Base-by-base conservation (phyloP, 2,888 invertebrate genomes). In the Aplocera efformata region DNA sequence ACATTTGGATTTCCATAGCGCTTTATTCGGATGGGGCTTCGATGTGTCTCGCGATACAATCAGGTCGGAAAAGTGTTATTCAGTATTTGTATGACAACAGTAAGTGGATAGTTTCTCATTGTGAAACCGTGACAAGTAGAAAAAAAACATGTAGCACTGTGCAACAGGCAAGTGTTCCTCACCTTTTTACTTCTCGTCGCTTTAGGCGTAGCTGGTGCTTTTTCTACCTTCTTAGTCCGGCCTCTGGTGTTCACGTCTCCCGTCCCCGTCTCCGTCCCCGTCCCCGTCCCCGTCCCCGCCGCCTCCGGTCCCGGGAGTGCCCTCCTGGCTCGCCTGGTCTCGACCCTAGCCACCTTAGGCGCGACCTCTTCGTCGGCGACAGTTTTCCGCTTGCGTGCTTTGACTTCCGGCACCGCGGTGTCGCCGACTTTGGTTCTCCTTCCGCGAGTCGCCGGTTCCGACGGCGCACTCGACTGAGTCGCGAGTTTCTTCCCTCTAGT, bases 331-430 rank as follows among this genome's bases (percentile, higher is more conserved):
- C 58, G 56, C 10, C 39, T 33, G 3, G 56, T n/a, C 10, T 47
- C 36, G 11, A 50, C 48, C 17, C 54, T 50, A 9, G 55, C 43
- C 0, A 60, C 24, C 48, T 65, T 63, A 0, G 56, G 10, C 0
- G 64, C 63, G 7, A 57, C 37, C 5, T 53, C 56, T 10, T 62
- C 56, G 1, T 39, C 37, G 0, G 48, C 36, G 0, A 43, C 31
- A 4, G 53, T 34, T 43, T 60, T 66, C 2, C 68, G 58, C 32
- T 67, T 69, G 7, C 69, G 55, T 2, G 53, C 48, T 17, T 37
- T 59, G 6, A 28, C 25, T 42, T 45, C 55, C 2, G 51, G 11
- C 10, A 42, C 25, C n/a, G 32, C 32, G 21, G 28, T 44, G 42
- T 50, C 3, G 34, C 28, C 8, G 10, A 20, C 28, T 25, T 35